Evolutionary conservation across 2,113 vertebrate species (phyloP).

Genomic region (Damaliscus lunatus): DNA sequence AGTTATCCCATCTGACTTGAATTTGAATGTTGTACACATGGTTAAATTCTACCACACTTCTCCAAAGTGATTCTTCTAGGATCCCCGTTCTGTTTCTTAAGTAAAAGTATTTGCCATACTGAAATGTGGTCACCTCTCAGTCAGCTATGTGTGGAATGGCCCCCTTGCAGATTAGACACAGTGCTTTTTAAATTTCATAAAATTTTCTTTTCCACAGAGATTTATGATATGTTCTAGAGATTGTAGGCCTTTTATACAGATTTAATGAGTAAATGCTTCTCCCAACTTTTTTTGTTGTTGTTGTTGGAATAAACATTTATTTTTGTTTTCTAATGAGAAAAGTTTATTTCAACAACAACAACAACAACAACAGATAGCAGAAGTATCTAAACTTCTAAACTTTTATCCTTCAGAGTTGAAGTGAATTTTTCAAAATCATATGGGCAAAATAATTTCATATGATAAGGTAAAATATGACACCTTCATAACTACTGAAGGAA

Average conservation of each 20-base stretch:
- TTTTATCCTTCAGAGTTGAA: background rate
- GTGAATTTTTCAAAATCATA: background rate
- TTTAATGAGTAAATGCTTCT: background rate
- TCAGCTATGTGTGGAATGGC: background rate
- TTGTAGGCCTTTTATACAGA: background rate
- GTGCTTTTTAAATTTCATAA: background rate
- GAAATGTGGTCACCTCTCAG: background rate
- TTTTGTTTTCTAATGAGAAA: background rate
- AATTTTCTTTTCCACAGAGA: background rate
- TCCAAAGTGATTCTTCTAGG: background rate
- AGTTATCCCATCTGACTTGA: background rate
- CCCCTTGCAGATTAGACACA: background rate
- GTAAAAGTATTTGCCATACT: background rate
- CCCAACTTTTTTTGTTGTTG: background rate
- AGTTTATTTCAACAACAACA: background rate
- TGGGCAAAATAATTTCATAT: constrained; percentile 6
- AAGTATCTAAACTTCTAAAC: background rate
- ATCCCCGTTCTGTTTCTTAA: background rate
- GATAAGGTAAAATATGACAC: background rate
- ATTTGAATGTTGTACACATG: background rate
- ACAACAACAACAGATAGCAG: background rate
- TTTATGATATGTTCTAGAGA: background rate
- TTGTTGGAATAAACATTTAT: background rate
- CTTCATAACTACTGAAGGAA: background rate
- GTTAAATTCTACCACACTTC: background rate